These are phyloP conservation scores for Antechinus flavipes DNA, from an alignment of 2,113 vertebrate species.

Conservation along the genomic window DNA sequence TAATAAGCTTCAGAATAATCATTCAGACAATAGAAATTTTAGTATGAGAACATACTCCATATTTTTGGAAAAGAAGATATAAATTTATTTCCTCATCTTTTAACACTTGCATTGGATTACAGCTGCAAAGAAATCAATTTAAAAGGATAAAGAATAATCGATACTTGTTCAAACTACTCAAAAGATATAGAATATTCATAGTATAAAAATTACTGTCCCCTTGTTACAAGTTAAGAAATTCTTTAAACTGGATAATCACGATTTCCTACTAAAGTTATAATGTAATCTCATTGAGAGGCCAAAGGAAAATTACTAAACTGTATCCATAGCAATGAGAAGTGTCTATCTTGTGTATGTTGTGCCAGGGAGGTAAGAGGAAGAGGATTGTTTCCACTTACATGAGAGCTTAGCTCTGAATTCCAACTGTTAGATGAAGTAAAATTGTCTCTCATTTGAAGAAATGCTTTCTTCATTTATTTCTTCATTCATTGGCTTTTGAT, in stretches of 20 bases:
- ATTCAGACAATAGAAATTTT: not conserved
- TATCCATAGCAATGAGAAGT: slow-evolving; percentile 36
- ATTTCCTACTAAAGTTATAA: not conserved
- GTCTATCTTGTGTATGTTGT: not conserved
- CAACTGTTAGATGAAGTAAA: slow-evolving; percentile 23
- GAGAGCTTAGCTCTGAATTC: not conserved
- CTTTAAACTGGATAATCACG: not conserved
- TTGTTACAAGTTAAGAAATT: not conserved
- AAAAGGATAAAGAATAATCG: not conserved
- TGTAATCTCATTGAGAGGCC: not conserved
- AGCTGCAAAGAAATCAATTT: not conserved
- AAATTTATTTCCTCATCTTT: not conserved
- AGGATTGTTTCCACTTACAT: not conserved
- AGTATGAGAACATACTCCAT: not conserved
- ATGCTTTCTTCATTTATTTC: not conserved
- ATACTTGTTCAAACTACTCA: not conserved
- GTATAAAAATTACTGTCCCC: not conserved
- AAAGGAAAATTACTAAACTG: slow-evolving; percentile 11
- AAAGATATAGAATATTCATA: not conserved
- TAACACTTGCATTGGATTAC: not conserved
- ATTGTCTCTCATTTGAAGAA: slow-evolving; percentile 20
- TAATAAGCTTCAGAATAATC: not conserved
- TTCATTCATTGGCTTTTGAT: slow-evolving; percentile 41
- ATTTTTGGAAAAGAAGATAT: not conserved
- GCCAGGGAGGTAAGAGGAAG: not conserved